Conservation (phyloP, 2,113 vertebrate species). For the Nycticryphes semicollaris region DNA sequence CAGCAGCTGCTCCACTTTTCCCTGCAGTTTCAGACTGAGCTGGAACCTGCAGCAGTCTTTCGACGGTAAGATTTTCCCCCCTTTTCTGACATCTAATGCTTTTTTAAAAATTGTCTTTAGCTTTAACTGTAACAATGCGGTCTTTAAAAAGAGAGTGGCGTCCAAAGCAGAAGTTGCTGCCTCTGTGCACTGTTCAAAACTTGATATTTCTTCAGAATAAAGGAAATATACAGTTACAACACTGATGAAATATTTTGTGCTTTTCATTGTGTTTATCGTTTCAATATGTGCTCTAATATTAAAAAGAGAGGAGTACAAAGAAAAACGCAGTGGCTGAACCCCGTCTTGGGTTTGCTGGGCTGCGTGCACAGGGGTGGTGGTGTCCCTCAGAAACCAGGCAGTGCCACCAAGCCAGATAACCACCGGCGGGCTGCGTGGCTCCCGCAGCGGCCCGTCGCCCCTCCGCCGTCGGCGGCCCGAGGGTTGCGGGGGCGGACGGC, state of each 20-base stretch:
- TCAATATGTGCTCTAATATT: slow-evolving; percentile 78
- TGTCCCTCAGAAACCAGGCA: neutral
- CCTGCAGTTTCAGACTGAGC: slow-evolving; percentile 74
- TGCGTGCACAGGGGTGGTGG: neutral
- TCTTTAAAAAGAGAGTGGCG: slow-evolving; percentile 21
- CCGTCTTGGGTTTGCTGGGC: neutral
- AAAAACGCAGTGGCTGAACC: neutral
- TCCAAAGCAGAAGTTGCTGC: slow-evolving; percentile 46
- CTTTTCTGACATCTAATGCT: slow-evolving; percentile 65
- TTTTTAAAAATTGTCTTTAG: slow-evolving; percentile 37
- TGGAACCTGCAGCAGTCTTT: slow-evolving; percentile 72
- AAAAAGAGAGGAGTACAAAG: slow-evolving; percentile 67
- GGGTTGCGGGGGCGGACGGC: neutral
- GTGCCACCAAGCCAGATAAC: neutral
- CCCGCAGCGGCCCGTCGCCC: neutral
- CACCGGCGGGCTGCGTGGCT: neutral
- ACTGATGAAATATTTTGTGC: slow-evolving; percentile 67
- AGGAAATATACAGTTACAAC: slow-evolving; percentile 63
- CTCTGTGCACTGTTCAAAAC: slow-evolving; percentile 49
- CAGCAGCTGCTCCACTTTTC: slow-evolving; percentile 75
- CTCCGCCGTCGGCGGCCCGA: neutral
- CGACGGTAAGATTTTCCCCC: slow-evolving; percentile 75
- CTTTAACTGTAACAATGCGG: slow-evolving; percentile 27
- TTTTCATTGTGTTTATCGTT: slow-evolving; percentile 79
- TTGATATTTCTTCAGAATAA: slow-evolving; percentile 67